Percentiles rank a stretch among this genome's conserved stretches.
phyloP scores from a whole-genome alignment of 2,113 vertebrate genomes.

The Dipodomys stephensi region DNA sequence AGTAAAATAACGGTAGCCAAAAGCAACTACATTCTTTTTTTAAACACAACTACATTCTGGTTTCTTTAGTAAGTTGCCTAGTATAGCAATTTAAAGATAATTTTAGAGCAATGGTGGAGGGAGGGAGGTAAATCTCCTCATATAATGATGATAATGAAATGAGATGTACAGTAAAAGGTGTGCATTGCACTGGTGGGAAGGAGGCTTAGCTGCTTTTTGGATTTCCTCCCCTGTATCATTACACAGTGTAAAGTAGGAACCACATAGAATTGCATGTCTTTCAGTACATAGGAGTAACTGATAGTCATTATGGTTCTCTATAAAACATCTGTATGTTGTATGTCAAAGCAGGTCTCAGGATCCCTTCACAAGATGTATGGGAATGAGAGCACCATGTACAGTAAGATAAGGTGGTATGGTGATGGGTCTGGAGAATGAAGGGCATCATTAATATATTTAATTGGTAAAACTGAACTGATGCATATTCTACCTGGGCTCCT shows the following conservation, averaged over 20 bases:
- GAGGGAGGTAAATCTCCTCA: not conserved
- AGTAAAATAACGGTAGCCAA: not conserved
- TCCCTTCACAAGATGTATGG: not conserved
- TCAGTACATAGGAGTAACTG: not conserved
- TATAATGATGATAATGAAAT: not conserved
- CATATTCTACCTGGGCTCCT: not conserved
- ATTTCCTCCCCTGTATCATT: not conserved
- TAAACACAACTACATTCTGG: not conserved
- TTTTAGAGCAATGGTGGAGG: not conserved
- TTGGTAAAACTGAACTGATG: not conserved
- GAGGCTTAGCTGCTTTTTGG: not conserved
- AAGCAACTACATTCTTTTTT: not conserved
- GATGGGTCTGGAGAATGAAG: slow-evolving; percentile 31
- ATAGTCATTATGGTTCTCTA: not conserved
- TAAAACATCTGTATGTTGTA: not conserved
- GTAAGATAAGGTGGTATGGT: not conserved
- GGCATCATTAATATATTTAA: not conserved
- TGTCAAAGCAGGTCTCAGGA: slow-evolving; percentile 27
- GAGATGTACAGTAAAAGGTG: slow-evolving; percentile 10
- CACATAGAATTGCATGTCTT: not conserved
- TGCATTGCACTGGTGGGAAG: not conserved
- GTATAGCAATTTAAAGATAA: not conserved
- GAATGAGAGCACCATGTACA: not conserved
- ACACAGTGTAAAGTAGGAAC: not conserved
- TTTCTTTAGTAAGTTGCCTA: slow-evolving; percentile 9